Percentiles rank a stretch among this genome's conserved stretches.
These are phyloP conservation scores for Phocides pigmalion DNA, from an alignment of 1,140 invertebrate species.

Conservation along the genomic window DNA sequence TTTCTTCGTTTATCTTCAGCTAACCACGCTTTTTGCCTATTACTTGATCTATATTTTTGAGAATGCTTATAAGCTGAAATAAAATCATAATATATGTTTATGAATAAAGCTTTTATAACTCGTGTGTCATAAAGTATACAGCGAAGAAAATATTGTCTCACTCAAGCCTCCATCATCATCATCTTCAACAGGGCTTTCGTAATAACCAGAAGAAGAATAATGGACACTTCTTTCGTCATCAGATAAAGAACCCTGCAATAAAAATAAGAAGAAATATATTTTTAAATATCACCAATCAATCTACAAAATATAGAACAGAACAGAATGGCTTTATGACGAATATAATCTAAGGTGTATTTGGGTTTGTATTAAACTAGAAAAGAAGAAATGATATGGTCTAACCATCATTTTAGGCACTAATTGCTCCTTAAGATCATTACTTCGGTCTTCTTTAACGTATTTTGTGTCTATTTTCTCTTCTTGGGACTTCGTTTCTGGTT, in stretches of 20 bases:
- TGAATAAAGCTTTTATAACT: constrained; percentile 15
- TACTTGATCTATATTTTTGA: constrained; percentile 77
- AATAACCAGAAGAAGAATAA: constrained; percentile 91
- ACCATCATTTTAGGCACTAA: constrained; percentile 71
- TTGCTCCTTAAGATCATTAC: constrained; percentile 60
- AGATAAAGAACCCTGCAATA: constrained; percentile 83
- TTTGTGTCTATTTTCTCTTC: constrained; percentile 43
- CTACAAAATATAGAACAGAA: too few relatives aligned
- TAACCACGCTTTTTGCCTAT: constrained; percentile 83
- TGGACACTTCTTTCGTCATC: constrained; percentile 88
- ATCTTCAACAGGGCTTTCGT: constrained; percentile 91
- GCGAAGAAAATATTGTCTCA: constrained; percentile 47
- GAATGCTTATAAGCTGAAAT: constrained; percentile 81
- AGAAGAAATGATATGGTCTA: constrained; percentile 3
- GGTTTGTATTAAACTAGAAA: too few relatives aligned
- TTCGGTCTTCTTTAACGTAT: constrained; percentile 45
- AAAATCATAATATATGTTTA: constrained; percentile 23
- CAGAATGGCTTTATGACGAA: too few relatives aligned
- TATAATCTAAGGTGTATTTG: too few relatives aligned
- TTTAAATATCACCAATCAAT: too few relatives aligned
- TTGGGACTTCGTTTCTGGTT: constrained; percentile 53
- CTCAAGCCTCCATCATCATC: constrained; percentile 83
- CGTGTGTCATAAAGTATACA: constrained; percentile 1
- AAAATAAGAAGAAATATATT: background rate
- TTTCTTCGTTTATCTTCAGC: constrained; percentile 87